Percentiles rank a stretch among this genome's conserved stretches.
phyloP scores from a whole-genome alignment of 2,797 vertebrate species.

The Agapornis canus region DNA sequence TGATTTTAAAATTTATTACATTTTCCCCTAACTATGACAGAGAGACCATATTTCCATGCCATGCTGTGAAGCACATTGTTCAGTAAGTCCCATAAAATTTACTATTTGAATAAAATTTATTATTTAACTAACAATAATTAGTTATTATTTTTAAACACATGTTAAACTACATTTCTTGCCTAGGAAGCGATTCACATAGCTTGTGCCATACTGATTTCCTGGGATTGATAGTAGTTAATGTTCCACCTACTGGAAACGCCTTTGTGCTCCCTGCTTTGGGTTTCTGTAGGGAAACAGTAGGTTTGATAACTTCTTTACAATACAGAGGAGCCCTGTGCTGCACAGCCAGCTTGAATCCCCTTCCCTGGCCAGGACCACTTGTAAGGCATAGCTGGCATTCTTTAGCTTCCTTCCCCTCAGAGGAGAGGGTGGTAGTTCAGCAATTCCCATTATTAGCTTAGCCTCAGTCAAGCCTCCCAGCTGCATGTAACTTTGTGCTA shows the following conservation, averaged over 20 bases:
- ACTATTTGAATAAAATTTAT: background rate
- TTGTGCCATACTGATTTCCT: fast-evolving
- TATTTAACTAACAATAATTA: background rate
- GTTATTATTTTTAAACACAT: background rate
- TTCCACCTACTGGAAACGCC: fast-evolving
- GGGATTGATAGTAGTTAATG: fast-evolving
- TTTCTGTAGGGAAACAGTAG: background rate
- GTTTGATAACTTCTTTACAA: background rate
- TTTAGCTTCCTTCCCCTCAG: background rate
- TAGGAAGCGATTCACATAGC: background rate
- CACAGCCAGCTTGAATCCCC: too few relatives aligned
- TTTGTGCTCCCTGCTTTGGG: fast-evolving
- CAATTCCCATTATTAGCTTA: background rate
- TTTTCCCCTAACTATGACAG: background rate
- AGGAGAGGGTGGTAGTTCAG: background rate
- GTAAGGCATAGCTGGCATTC: background rate
- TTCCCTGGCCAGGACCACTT: background rate
- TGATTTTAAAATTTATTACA: background rate
- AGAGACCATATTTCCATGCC: fast-evolving
- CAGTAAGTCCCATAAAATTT: background rate
- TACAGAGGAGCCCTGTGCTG: background rate
- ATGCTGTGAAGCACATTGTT: background rate
- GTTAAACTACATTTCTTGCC: background rate
- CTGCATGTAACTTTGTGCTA: background rate
- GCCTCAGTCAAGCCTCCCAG: background rate